Evolutionary conservation across 2,888 invertebrate genomes (phyloP).

Genomic region (Himalopsyche japonica): DNA sequence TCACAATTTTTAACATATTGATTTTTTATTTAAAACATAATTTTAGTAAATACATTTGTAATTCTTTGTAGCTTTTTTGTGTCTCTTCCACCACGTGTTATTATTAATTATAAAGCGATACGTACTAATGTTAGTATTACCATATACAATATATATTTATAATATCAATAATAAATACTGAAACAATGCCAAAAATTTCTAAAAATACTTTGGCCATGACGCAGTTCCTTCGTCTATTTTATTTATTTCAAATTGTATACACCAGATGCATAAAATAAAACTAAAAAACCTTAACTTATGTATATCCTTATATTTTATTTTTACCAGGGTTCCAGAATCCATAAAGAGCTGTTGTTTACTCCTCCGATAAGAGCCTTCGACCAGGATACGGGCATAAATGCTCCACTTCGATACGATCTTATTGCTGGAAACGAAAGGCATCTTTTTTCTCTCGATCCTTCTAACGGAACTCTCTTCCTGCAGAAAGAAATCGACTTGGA

Average conservation of each 20-base stretch:
- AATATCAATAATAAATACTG: too few species aligned
- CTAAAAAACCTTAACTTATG: not conserved
- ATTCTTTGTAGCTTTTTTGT: too few species aligned
- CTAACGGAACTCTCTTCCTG: constrained; percentile 75
- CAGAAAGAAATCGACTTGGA: constrained; percentile 84
- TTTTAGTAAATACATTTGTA: too few species aligned
- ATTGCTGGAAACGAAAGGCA: constrained; percentile 79
- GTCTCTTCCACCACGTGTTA: too few species aligned
- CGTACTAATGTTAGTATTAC: too few species aligned
- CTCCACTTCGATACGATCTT: constrained; percentile 76
- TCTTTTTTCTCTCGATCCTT: constrained; percentile 73
- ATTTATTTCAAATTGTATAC: not conserved
- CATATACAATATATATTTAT: too few species aligned
- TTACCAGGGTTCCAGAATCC: constrained; percentile 69
- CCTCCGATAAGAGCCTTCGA: constrained; percentile 78
- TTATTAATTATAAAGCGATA: too few species aligned
- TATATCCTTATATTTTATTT: not conserved
- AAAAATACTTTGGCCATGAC: not conserved
- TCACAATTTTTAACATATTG: too few species aligned
- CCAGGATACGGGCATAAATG: constrained; percentile 76
- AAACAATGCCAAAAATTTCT: not conserved
- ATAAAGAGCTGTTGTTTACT: constrained; percentile 70
- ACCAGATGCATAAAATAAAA: not conserved
- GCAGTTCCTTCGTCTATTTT: not conserved
- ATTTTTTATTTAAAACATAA: too few species aligned